phyloP scores from a whole-genome alignment of 2,113 vertebrate genomes.

The Apodemus speciosus region DNA sequence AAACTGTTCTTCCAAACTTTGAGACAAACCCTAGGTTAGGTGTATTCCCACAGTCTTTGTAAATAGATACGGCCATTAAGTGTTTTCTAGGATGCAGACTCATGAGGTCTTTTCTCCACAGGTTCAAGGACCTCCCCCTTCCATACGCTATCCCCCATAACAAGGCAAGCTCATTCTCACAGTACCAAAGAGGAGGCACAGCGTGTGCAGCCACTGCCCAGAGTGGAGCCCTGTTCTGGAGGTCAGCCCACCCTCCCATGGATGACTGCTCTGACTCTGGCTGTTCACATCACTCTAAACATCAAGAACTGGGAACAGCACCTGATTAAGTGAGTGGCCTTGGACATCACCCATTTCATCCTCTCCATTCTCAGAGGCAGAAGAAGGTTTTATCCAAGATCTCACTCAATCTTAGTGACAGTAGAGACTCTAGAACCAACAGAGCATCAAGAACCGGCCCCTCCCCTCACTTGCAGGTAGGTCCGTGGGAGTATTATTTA shows the following conservation, averaged over 20 bases:
- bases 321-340: conserved; percentile 10
- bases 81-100: neutral
- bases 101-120: neutral
- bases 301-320: neutral
- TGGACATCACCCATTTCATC: neutral
- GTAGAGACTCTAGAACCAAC: conserved; percentile 14
- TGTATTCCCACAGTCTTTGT: neutral
- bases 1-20: neutral
- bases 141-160: neutral
- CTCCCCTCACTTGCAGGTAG: conserved; percentile 61
- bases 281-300: neutral
- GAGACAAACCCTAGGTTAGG: neutral
- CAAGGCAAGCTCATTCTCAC: neutral
- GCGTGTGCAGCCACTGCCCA: neutral
- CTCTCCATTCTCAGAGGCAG: conserved; percentile 10
- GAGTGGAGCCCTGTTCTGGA: neutral
- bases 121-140: neutral
- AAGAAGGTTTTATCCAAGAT: neutral
- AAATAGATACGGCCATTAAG: neutral
- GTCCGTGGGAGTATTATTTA: conserved; percentile 70
- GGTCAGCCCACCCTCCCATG: neutral
- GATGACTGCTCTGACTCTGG: neutral
- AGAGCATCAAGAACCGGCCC: neutral
- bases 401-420: neutral
- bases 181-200: neutral